Evolutionary conservation across 1,140 invertebrate genomes (phyloP), one percentile per base, ranked within the genome.

Genomic region (Panagrolaimus sp.): DNA sequence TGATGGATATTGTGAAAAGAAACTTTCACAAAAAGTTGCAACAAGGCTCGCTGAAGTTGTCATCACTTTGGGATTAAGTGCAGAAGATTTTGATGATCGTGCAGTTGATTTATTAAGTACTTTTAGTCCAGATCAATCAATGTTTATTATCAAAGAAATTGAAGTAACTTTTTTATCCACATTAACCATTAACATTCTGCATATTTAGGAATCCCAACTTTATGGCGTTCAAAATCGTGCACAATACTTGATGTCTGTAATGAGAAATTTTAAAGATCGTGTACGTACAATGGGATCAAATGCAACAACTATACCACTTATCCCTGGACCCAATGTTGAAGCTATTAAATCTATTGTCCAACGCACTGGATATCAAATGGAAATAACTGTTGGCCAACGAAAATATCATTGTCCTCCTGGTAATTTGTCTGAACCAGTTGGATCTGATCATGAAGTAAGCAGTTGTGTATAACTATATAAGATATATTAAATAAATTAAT

Each of bases 371-470:
- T 98, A 98, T 85, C 90, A 92, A 74, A 88, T 98, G 83, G 95
- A 98, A 88, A 93, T 98, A 69, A 98, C 96, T 68, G 96, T 94
- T 82, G 95, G 95, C 78, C 95, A 98, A 87, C 88, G 95, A 83
- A 98, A 98, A 86, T 98, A 97, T 86, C 94, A 94, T 73, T 93
- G 93, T 43, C 94, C 95, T 74, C 94, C 76, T 55, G 72, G 67
- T 38, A 80, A 75, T 15, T 87, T 89, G 63, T 24, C 21, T 43
- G 63, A 65, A 17, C 90, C 91, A 76, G 92, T 93, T 65, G 91
- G 92, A 74, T 88, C 90, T 84, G 94, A 93, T 80, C 96, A 93
- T 87, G 94, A 96, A 87, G 90, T 90, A 38, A 38, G 32, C 7
- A 38, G n/a, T n/a, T n/a, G 2, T 38, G 32, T 38, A 38, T 4